Percentiles rank a stretch among this genome's conserved stretches.
phyloP scores from a whole-genome alignment of 2,797 vertebrate species.

The Sebastes nivosus region DNA sequence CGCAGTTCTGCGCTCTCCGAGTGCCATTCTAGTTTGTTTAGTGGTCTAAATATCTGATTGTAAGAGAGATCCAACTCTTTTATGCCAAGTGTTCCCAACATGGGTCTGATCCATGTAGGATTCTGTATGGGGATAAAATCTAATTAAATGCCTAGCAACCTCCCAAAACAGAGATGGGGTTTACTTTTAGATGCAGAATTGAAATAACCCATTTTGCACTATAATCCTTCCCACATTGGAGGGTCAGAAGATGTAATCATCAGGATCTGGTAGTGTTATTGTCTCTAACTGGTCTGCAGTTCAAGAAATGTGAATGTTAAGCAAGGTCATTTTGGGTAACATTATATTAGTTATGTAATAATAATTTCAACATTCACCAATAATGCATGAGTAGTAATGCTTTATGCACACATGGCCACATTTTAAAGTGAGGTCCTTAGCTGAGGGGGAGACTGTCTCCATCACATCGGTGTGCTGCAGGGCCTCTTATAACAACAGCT shows the following conservation, averaged over 20 bases:
- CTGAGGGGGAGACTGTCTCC: not conserved
- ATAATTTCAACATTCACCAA: not conserved
- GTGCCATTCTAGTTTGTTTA: too few relatives aligned
- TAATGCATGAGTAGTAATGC: not conserved
- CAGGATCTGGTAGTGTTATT: not conserved
- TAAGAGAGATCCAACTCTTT: not conserved
- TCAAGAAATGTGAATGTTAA: not conserved
- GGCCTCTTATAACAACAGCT: constrained; percentile 1
- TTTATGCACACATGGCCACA: not conserved
- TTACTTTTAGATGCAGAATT: not conserved
- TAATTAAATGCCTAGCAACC: not conserved
- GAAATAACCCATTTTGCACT: not conserved
- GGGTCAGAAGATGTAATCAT: not conserved
- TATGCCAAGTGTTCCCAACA: not conserved
- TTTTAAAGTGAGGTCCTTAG: not conserved
- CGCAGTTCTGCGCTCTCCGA: too few relatives aligned
- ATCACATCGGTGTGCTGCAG: not conserved
- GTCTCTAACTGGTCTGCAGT: not conserved
- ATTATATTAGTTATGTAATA: not conserved
- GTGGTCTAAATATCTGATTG: not conserved
- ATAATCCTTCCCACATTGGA: not conserved
- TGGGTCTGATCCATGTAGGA: not conserved
- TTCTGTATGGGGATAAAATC: not conserved
- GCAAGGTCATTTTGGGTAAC: not conserved
- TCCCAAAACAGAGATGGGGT: not conserved